Base-by-base conservation (phyloP, 1,140 invertebrate genomes). In the Maniola jurtina region DNA sequence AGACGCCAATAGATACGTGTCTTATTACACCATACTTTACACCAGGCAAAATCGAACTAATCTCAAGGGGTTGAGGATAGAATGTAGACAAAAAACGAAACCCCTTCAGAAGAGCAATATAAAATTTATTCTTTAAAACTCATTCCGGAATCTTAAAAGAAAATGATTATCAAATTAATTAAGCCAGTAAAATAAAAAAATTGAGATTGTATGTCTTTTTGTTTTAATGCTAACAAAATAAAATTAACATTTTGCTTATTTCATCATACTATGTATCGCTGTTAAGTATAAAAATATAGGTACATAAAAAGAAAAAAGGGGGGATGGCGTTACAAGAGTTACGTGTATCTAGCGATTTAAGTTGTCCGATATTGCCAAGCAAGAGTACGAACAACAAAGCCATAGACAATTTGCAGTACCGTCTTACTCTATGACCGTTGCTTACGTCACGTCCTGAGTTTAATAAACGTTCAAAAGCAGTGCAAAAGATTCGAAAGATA, bases 161-260 rank as follows among this genome's bases (percentile, higher is more conserved):
- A 75, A 75, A 25, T 71, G 25, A n/a, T 9, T 77, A 76, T 72
- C 68, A 77, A 79, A 74, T 82, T 80, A 72, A 80, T 77, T 82
- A 79, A 85, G 42, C 13, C 6, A 45, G 42, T 45, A 45, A 45
- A 88, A 86, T 80, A 87, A 89, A 86, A n/a, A 84, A 86, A 89
- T 84, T 83, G 75, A 86, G 80, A 80, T 81, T 82, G 81, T 84
- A 86, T 89, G 86, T 90, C 87, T 90, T 90, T 90, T 88, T 70
- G 79, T 86, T 90, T 90, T 90, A 90, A 90, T 89, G 86, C 88
- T 90, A 90, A 90, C 86, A 90, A 88, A 90, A 84, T 88, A 86
- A 90, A 89, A 87, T 86, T 86, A 90, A 88, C 81, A 87, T 84
- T 84, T 25, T 45, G 13, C 42, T 45, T 86, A 88, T 89, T 88